Base-by-base conservation (phyloP, 2,797 vertebrate genomes). In the Pelochelys cantorii region DNA sequence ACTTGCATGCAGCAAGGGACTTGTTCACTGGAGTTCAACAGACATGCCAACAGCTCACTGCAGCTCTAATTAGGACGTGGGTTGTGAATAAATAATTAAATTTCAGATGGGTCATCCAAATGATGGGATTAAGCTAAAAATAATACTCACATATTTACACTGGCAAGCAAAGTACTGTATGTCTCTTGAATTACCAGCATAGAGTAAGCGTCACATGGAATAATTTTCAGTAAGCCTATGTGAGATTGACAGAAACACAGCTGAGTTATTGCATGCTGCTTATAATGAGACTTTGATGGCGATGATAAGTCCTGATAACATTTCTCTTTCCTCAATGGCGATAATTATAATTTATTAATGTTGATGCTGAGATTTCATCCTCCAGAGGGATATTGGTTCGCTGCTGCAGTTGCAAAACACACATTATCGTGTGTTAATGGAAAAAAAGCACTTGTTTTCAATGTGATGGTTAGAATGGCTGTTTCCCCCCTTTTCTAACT, bases 21-120 rank as follows among this genome's bases (percentile, higher is more conserved):
- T 86, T 95, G 87, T 88, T 97, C 90, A 31, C 57, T 82, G 54
- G 78, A 65, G 79, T 92, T 93, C 68, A 57, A 13, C 3, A 5
- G 42, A 78, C 52, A 56, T 75, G 53, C 92, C 87, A 95, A 93
- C 86, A 90, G 83, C 37, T 95, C 85, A 56, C 75, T 2, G 1
- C 42, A 90, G 65, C 90, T 80, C 81, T 95, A 95, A 96, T 96
- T 96, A 94, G 91, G 68, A 85, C 55, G 3, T 27, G 3, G 5
- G 0, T 85, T 94, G 87, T 94, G 85, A 96, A 88, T 68, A 94
- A 75, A 42, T 75, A 92, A 94, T 96, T 95, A 95, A 88, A 89
- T 89, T 94, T 80, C 34, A n/a, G 29, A 59, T 84, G 88, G n/a
- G 56, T 85, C 93, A 48, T 81, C 65, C 88, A 74, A 92, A 78